Evolutionary conservation across 2,797 vertebrate species (phyloP), one percentile per base, ranked within the genome.

Genomic region (Gadopsis bispinosus): DNA sequence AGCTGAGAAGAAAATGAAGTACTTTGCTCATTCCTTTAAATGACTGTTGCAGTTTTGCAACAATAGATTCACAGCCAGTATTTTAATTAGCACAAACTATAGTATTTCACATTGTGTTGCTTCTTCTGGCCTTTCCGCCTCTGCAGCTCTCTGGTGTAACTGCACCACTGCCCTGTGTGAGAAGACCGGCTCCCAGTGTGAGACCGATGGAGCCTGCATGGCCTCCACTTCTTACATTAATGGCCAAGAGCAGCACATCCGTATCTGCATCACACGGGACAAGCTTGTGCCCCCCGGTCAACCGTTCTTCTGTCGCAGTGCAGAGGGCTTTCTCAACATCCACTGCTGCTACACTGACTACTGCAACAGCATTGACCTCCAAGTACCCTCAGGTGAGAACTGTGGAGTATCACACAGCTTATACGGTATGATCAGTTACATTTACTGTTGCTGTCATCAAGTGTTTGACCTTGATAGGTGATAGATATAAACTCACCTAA

Each of bases 331-430:
- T n/a, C 94, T 97, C 10, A 97, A 97, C 56, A 99, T 95, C 9
- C 96, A 97, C 91, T 99, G 98, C 95, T 99, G 98, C 95, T 97
- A 97, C 86, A 95, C 94, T 0, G 96, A 99, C 92, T 98, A 96
- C 93, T 99, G 98, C 95, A 99, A 99, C 94, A 97, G 95, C 91
- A 95, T 97, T 1, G 95, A 97, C 88, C 93, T 97, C 68, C 93
- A 95, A 87, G 94, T 97, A 69, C 96, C 96, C 82, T 95, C 95
- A 19, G 96, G 97, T 99, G 88, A 96, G 96, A 89, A 43, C 31
- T 16, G 26, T 8, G 8, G 47, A 39, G 20, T 31, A 1, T 35
- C 26, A 26, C 41, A 10, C 1, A n/a, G 4, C 22, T 6, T 31
- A n/a, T n/a, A 31, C 31, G 22, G 26, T 39, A 20, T 35, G 14